Evolutionary conservation across 2,888 invertebrate genomes (phyloP).

Genomic region (Cheiracanthium punctorium): DNA sequence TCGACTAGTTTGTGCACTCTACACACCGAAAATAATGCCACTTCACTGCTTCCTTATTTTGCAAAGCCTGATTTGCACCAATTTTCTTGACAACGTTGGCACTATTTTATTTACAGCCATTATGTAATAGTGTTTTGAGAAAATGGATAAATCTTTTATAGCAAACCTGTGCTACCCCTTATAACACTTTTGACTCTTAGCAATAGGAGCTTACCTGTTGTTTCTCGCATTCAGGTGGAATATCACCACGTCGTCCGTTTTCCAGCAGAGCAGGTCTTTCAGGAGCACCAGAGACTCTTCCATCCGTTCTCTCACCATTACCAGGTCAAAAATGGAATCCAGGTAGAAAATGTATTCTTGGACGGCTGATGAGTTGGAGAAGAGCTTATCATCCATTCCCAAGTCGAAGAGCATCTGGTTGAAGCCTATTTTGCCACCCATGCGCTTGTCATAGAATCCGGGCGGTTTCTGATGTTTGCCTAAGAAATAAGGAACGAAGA

Average conservation of each 20-base stretch:
- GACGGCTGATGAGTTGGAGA: slow-evolving; percentile 71
- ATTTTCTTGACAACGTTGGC: too few relatives aligned
- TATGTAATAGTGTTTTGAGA: too few relatives aligned
- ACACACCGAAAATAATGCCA: too few relatives aligned
- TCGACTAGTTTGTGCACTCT: too few relatives aligned
- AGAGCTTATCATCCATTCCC: slow-evolving; percentile 72
- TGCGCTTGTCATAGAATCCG: slow-evolving; percentile 39
- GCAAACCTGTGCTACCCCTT: too few relatives aligned
- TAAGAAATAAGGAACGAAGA: too few relatives aligned
- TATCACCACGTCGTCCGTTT: slow-evolving; percentile 73
- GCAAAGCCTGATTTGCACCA: too few relatives aligned
- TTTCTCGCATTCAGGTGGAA: slow-evolving; percentile 73
- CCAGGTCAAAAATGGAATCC: slow-evolving; percentile 74
- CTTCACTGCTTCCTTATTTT: too few relatives aligned
- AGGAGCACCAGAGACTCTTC: slow-evolving; percentile 75
- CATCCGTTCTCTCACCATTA: slow-evolving; percentile 74
- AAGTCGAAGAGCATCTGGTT: slow-evolving; percentile 75
- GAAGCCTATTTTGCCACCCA: slow-evolving; percentile 72
- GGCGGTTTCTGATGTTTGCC: slow-evolving; percentile 46
- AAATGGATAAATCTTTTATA: too few relatives aligned
- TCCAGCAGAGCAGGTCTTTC: slow-evolving; percentile 74
- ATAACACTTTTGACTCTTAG: too few relatives aligned
- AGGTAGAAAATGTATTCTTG: slow-evolving; percentile 72
- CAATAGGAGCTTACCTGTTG: slow-evolving; percentile 52
- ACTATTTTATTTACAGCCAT: too few relatives aligned